A percentile compares a stretch with the other conserved stretches of the same genome.
phyloP scores from a whole-genome alignment of 2,888 invertebrate genomes.

The Cinara cedri region DNA sequence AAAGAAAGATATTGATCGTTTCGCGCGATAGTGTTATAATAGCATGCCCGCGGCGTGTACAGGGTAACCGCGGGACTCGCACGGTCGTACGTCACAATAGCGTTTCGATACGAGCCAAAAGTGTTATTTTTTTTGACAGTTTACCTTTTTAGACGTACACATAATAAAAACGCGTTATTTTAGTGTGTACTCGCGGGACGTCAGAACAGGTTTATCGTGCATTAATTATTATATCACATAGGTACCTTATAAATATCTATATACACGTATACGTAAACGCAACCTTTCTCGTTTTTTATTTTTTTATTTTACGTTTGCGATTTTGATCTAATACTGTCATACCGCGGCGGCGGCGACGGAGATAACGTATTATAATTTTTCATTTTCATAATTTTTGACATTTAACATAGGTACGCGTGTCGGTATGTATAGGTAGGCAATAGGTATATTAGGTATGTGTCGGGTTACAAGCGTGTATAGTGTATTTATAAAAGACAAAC shows the following conservation, averaged over 20 bases:
- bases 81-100: no score
- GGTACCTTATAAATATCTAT: background rate
- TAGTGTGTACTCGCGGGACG: background rate
- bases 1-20: no score
- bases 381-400: background rate
- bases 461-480: background rate
- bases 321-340: slow-evolving; percentile 26
- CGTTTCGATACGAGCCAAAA: background rate
- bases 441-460: background rate
- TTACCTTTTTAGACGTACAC: background rate
- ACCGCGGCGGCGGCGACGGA: background rate
- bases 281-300: background rate
- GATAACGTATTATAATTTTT: background rate
- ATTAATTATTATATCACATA: background rate
- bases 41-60: no score
- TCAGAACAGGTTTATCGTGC: slow-evolving; percentile 7
- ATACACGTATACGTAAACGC: no score
- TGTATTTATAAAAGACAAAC: no score
- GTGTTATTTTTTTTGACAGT: slow-evolving; percentile 6
- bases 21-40: no score
- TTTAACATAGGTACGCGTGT: background rate
- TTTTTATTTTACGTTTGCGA: background rate
- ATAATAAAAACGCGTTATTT: background rate
- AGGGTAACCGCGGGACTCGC: no score
- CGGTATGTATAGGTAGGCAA: no score